A percentile compares a stretch with the other conserved stretches of the same genome.
Evolutionary conservation across 2,888 invertebrate genomes (phyloP).

Genomic region (Hydrotaea cyrtoneurina): DNA sequence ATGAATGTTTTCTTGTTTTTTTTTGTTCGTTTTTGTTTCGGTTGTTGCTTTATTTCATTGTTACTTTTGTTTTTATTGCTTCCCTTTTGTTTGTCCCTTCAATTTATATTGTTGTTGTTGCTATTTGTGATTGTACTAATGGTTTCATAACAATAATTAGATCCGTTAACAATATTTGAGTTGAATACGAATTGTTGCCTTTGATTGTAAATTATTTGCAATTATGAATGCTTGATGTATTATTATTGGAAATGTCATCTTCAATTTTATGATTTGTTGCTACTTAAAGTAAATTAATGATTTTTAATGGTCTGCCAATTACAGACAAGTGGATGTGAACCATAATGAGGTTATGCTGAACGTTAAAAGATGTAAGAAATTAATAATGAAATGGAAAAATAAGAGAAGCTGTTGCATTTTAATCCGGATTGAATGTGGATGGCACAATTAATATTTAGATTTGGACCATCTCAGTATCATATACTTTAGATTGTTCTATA

Average conservation of each 20-base stretch:
- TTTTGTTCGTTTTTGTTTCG: too few relatives aligned
- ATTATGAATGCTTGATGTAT: constrained; percentile 10
- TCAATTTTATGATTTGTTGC: background rate
- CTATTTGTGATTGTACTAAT: background rate
- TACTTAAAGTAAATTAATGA: background rate
- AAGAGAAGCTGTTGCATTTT: too few relatives aligned
- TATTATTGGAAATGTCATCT: background rate
- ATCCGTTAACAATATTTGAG: constrained; percentile 19
- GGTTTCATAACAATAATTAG: constrained; percentile 21
- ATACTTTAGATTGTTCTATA: too few relatives aligned
- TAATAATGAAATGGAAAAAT: too few relatives aligned
- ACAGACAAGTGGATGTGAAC: background rate
- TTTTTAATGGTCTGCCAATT: constrained; percentile 1
- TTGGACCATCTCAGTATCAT: too few relatives aligned
- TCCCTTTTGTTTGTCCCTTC: background rate
- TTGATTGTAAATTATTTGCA: constrained; percentile 4
- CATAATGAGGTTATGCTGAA: background rate
- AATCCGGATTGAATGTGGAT: too few relatives aligned
- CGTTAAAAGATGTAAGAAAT: too few relatives aligned
- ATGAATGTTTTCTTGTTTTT: constrained; percentile 47
- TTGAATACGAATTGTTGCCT: background rate
- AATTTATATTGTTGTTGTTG: background rate
- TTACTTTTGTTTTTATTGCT: constrained; percentile 23
- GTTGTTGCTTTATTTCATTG: constrained; percentile 18
- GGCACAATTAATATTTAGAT: too few relatives aligned